Evolutionary conservation across 2,888 invertebrate species (phyloP).

Genomic region (Anticlea derivata): DNA sequence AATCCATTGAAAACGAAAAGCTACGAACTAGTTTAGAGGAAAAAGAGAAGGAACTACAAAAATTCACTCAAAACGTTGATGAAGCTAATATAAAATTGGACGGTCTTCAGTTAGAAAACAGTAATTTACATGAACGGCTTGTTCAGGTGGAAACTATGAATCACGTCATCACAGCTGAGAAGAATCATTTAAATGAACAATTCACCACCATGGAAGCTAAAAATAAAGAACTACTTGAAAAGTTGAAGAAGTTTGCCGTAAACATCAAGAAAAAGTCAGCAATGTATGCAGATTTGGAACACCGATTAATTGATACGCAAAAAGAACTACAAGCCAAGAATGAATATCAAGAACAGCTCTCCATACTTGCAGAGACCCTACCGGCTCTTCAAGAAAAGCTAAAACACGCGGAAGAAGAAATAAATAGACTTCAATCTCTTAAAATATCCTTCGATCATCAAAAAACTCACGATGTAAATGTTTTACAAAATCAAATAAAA

Average conservation of each 20-base stretch:
- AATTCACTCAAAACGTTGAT: constrained; percentile 76
- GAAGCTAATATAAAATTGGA: constrained; percentile 68
- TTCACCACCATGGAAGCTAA: constrained; percentile 80
- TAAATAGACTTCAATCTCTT: constrained; percentile 58
- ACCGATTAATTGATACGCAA: constrained; percentile 65
- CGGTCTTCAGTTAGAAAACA: constrained; percentile 63
- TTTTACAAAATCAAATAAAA: constrained; percentile 52
- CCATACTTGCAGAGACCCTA: constrained; percentile 63
- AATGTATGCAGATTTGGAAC: constrained; percentile 86
- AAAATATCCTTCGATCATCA: constrained; percentile 58
- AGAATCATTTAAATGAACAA: constrained; percentile 42
- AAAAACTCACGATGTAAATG: constrained; percentile 51
- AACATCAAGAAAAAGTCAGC: constrained; percentile 89
- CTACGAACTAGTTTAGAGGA: constrained; percentile 84
- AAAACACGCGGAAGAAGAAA: constrained; percentile 68
- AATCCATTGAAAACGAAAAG: constrained; percentile 86
- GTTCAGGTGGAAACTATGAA: constrained; percentile 82
- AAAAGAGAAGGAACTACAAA: constrained; percentile 71
- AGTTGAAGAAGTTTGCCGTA: constrained; percentile 90
- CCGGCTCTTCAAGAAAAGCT: constrained; percentile 68
- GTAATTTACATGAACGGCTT: constrained; percentile 65
- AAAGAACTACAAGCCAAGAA: constrained; percentile 60
- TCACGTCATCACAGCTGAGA: constrained; percentile 84
- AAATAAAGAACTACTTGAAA: constrained; percentile 88
- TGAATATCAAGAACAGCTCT: constrained; percentile 60